Evolutionary conservation across 2,797 vertebrate species (phyloP), one percentile per base, ranked within the genome.

Genomic region (Eulemur coronatus): DNA sequence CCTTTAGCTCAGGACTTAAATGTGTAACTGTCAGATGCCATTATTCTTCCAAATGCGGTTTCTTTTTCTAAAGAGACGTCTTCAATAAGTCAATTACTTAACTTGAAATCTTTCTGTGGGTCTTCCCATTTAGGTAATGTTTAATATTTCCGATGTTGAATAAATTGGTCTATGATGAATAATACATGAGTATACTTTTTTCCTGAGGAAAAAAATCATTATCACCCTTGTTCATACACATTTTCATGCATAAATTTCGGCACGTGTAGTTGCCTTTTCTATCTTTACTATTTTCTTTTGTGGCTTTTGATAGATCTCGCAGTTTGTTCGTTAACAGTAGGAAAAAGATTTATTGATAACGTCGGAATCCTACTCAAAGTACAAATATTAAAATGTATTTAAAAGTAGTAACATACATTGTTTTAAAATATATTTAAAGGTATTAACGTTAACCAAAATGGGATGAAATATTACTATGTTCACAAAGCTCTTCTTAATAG

Each of bases 31-130:
- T 94, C 76, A 84, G 52, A 28, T 61, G 18, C 11, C 55, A 59
- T 50, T 84, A 15, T 81, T 76, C 18, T 86, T 96, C 26, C 46
- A 61, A 92, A 94, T 59, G 48, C 46, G 26, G 88, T 33, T 87
- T 87, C 9, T 80, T 95, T 84, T 93, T 79, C 87, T 84, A 90
- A 96, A 84, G n/a, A 35, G 18, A 97, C 72, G 14, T 92, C 73
- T 91, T 92, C 35, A 43, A 90, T 95, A 84, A 72, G 70, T 85
- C 50, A 65, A 57, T 87, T 85, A 94, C 30, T 86, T 96, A 81
- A 89, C 28, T 85, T 87, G 82, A 81, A 87, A 92, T 65, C 9
- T 1, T 88, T 91, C 48, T 84, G 55, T 81, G 41, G 22, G 14
- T 84, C 52, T 95, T 92, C 82, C 48, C 57, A 81, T 50, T 84